Percentiles rank a stretch among this genome's conserved stretches.
Evolutionary conservation across 2,113 vertebrate genomes (phyloP).

Genomic region (Cheilinus undulatus): DNA sequence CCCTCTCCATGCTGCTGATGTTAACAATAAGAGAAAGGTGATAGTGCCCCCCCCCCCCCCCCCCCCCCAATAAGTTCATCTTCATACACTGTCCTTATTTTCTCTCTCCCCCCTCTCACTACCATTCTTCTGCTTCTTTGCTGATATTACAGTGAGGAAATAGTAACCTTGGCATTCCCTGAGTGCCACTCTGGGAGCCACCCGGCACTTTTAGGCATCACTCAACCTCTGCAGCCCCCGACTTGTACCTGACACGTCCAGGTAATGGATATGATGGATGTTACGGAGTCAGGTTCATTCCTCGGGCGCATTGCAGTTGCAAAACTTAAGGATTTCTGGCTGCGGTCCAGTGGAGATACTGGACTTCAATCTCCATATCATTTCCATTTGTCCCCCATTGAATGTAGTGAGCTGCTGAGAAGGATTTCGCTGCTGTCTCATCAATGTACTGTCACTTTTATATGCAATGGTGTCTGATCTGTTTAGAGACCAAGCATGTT

Average conservation of each 20-base stretch:
- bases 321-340: conserved; percentile 57
- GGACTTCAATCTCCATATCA: conserved; percentile 41
- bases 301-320: conserved; percentile 30
- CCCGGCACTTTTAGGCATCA: conserved; percentile 41
- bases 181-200: conserved; percentile 59
- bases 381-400: conserved; percentile 23
- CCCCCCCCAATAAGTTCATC: conserved; percentile 15
- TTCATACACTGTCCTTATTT: conserved; percentile 20
- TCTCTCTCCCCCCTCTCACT: not conserved
- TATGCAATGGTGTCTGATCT: conserved; percentile 2
- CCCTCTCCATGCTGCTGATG: conserved; percentile 45
- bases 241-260: conserved; percentile 43
- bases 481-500: not conserved
- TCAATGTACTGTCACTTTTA: conserved; percentile 24
- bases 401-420: conserved; percentile 11
- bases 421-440: conserved; percentile 32
- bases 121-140: conserved; percentile 21
- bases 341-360: conserved; percentile 15
- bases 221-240: conserved; percentile 47
- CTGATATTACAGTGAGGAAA: conserved; percentile 35
- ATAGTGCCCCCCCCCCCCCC: conserved; percentile 33
- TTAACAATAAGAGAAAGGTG: conserved; percentile 44
- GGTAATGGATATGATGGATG: conserved; percentile 65
- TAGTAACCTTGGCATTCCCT: conserved; percentile 50
- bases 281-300: conserved; percentile 40